Evolutionary conservation across 1,140 invertebrate genomes (phyloP).

Genomic region (Drosophila sulfurigaster): DNA sequence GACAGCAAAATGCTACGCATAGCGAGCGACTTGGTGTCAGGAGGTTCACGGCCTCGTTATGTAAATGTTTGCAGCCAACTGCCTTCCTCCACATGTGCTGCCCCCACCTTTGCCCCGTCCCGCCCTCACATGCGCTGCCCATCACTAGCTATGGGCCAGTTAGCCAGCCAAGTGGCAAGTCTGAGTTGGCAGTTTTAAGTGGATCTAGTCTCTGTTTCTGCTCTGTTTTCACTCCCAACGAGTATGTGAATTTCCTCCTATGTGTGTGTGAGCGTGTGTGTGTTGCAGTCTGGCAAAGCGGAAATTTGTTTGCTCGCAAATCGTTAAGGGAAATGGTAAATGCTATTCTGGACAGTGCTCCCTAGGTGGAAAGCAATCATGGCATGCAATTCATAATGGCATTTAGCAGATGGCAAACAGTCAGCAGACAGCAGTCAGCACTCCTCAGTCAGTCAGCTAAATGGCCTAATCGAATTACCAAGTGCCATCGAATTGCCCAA

Average conservation of each 20-base stretch:
- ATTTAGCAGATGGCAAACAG: constrained; percentile 50
- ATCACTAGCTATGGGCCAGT: constrained; percentile 17
- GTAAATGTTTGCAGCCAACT: constrained; percentile 67
- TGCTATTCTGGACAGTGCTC: constrained; percentile 43
- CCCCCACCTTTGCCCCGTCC: neutral
- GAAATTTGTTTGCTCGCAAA: constrained; percentile 78
- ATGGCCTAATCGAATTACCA: constrained; percentile 75
- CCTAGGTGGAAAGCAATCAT: constrained; percentile 47
- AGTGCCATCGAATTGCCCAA: constrained; percentile 47
- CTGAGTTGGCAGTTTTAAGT: constrained; percentile 76
- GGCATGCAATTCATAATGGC: constrained; percentile 52
- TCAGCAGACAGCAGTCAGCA: constrained; percentile 27
- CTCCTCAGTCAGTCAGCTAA: constrained; percentile 1
- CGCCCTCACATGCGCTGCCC: neutral
- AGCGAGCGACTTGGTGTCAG: constrained; percentile 24
- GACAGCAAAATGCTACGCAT: constrained; percentile 6
- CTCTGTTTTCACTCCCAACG: constrained; percentile 47
- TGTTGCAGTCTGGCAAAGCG: constrained; percentile 62
- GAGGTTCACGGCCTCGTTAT: constrained; percentile 73
- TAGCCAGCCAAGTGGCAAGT: constrained; percentile 36
- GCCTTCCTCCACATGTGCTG: neutral
- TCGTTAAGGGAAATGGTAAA: constrained; percentile 78
- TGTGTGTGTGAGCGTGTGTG: constrained; percentile 27
- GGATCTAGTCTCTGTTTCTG: constrained; percentile 46
- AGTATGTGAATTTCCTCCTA: constrained; percentile 22